Conservation (phyloP, 1,140 invertebrate species). For the Pseudomyrmex flavicornis region DNA sequence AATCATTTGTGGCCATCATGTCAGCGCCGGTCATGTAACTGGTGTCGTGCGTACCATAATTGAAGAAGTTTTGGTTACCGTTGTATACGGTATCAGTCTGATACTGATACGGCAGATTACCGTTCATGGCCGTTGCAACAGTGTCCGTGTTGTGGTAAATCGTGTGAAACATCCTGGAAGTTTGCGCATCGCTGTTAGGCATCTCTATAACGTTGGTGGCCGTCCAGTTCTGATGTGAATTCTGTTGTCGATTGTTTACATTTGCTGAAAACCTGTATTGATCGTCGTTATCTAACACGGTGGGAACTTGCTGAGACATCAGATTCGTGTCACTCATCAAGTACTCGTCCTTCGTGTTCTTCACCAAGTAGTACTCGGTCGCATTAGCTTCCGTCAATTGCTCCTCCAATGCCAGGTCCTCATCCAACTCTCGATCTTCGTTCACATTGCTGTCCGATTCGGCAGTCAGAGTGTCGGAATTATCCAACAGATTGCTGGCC, state of each 20-base stretch:
- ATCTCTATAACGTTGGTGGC: constrained; percentile 69
- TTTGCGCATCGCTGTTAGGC: constrained; percentile 48
- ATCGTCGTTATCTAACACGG: constrained; percentile 38
- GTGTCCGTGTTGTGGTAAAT: constrained; percentile 67
- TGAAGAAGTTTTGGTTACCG: constrained; percentile 59
- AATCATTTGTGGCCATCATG: constrained; percentile 36
- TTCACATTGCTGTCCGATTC: constrained; percentile 79
- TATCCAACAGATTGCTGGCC: constrained; percentile 71
- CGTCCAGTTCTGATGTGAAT: constrained; percentile 78
- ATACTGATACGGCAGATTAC: constrained; percentile 59
- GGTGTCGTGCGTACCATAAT: constrained; percentile 43
- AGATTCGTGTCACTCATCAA: constrained; percentile 61
- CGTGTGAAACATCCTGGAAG: constrained; percentile 65
- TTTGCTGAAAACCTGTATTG: constrained; percentile 67
- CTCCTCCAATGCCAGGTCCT: too few species aligned
- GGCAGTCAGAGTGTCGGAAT: constrained; percentile 82
- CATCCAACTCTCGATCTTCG: constrained; percentile 64
- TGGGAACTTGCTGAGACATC: constrained; percentile 62
- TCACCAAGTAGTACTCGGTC: constrained; percentile 66
- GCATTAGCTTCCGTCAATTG: constrained; percentile 24
- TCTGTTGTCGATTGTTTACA: constrained; percentile 65
- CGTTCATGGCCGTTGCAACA: background rate
- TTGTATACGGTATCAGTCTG: constrained; percentile 40
- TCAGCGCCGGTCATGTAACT: constrained; percentile 57
- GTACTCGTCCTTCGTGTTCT: constrained; percentile 57